Percentiles rank a stretch among this genome's conserved stretches.
These are phyloP conservation scores for Oryzias woworae DNA, from an alignment of 2,113 vertebrate genomes.

Conservation along the genomic window DNA sequence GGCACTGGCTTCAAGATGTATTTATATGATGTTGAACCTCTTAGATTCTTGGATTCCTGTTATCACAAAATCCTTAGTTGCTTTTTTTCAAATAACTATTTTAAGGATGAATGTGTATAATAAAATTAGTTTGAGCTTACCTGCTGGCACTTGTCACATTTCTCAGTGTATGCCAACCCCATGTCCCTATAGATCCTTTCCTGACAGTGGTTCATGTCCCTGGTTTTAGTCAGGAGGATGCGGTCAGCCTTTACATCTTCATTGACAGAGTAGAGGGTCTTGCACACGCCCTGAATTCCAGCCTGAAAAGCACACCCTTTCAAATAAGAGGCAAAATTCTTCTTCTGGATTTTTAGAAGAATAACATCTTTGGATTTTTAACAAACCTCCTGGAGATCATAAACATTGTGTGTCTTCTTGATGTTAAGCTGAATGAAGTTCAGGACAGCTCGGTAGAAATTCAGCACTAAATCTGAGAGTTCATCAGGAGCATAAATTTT, in stretches of 20 bases:
- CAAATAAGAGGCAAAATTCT: background rate
- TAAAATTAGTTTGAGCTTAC: slow-evolving; percentile 44
- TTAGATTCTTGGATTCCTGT: slow-evolving; percentile 77
- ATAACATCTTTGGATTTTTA: slow-evolving; percentile 2
- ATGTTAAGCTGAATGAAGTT: slow-evolving; percentile 78
- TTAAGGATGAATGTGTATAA: background rate
- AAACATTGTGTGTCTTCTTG: slow-evolving; percentile 82
- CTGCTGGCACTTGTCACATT: slow-evolving; percentile 60
- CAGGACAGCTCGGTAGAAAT: slow-evolving; percentile 80
- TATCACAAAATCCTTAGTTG: slow-evolving; percentile 2
- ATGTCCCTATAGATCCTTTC: slow-evolving; percentile 74
- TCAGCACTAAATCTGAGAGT: slow-evolving; percentile 66
- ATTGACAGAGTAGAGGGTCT: slow-evolving; percentile 79
- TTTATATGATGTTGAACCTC: slow-evolving; percentile 72
- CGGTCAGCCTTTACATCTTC: slow-evolving; percentile 73
- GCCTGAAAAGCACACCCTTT: slow-evolving; percentile 58
- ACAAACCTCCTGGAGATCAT: slow-evolving; percentile 82
- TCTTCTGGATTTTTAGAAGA: background rate
- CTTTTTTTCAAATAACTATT: background rate
- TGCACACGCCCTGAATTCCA: slow-evolving; percentile 85
- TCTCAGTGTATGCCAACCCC: slow-evolving; percentile 77
- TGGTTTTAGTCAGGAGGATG: slow-evolving; percentile 75
- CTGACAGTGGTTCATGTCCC: slow-evolving; percentile 81
- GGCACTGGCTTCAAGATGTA: slow-evolving; percentile 76
- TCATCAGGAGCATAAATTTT: slow-evolving; percentile 73